Evolutionary conservation across 1,140 invertebrate species (phyloP).

Genomic region (Grapholita molesta): DNA sequence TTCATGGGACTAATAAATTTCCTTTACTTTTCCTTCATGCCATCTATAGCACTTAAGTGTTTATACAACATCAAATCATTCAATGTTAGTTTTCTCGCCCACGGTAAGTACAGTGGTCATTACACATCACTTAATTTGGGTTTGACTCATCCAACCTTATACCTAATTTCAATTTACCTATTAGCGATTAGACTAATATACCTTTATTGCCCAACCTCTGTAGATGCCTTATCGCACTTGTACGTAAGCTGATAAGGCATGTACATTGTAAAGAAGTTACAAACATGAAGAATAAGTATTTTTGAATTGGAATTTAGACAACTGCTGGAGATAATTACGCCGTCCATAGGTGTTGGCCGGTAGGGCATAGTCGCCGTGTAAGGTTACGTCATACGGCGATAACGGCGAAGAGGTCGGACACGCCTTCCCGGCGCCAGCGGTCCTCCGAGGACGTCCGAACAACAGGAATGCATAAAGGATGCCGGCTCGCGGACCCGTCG

Average conservation of each 20-base stretch:
- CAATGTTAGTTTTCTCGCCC: slow-evolving; percentile 11
- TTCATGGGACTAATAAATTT: too few relatives aligned
- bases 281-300: slow-evolving; percentile 17
- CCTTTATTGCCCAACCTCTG: background rate
- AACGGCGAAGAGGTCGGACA: slow-evolving; percentile 61
- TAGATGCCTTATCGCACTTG: slow-evolving; percentile 32
- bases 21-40: background rate
- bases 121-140: slow-evolving; percentile 8
- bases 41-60: background rate
- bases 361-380: slow-evolving; percentile 34
- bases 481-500: slow-evolving; percentile 49
- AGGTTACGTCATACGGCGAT: slow-evolving; percentile 72
- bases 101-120: background rate
- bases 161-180: slow-evolving; percentile 1
- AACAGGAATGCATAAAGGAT: slow-evolving; percentile 62
- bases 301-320: background rate
- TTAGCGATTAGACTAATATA: background rate
- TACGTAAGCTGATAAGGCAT: slow-evolving; percentile 34
- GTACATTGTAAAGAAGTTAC: background rate
- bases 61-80: background rate
- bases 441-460: slow-evolving; percentile 61
- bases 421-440: slow-evolving; percentile 67
- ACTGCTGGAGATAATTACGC: slow-evolving; percentile 20
- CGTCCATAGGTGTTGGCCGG: slow-evolving; percentile 31
- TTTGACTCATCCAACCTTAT: slow-evolving; percentile 13